phyloP scores from a whole-genome alignment of 2,113 vertebrate genomes.

The Vombatus ursinus region DNA sequence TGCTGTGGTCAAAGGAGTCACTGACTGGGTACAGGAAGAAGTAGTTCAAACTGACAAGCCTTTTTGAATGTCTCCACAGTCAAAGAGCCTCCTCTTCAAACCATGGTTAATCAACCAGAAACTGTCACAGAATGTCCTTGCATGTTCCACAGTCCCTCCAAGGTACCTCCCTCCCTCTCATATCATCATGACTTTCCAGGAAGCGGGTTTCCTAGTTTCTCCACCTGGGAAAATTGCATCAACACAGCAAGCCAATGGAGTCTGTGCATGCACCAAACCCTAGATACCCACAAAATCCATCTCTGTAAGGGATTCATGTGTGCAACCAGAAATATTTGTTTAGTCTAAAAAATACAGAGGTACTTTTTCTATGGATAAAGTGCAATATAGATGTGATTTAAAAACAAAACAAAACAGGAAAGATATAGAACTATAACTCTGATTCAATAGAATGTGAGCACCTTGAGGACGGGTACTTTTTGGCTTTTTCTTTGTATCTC shows the following conservation, averaged over 20 bases:
- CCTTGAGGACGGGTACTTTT: neutral
- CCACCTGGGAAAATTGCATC: neutral
- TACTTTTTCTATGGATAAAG: neutral
- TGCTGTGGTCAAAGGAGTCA: neutral
- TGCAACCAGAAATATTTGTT: neutral
- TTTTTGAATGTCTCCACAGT: neutral
- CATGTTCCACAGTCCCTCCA: neutral
- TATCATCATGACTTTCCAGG: neutral
- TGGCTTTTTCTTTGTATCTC: neutral
- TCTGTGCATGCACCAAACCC: neutral
- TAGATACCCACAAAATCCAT: neutral
- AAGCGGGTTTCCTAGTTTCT: neutral
- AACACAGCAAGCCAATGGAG: neutral
- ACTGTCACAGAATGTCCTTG: neutral
- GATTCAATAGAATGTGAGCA: neutral
- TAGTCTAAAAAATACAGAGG: neutral
- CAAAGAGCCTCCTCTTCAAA: neutral
- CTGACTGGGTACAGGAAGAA: neutral
- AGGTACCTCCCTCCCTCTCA: neutral
- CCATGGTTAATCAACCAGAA: neutral
- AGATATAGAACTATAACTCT: neutral
- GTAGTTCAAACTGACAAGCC: neutral
- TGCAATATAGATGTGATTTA: neutral
- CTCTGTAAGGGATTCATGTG: neutral
- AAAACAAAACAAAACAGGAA: neutral